Conservation (phyloP, 1,140 invertebrate genomes). For the Vollenhovia emeryi region DNA sequence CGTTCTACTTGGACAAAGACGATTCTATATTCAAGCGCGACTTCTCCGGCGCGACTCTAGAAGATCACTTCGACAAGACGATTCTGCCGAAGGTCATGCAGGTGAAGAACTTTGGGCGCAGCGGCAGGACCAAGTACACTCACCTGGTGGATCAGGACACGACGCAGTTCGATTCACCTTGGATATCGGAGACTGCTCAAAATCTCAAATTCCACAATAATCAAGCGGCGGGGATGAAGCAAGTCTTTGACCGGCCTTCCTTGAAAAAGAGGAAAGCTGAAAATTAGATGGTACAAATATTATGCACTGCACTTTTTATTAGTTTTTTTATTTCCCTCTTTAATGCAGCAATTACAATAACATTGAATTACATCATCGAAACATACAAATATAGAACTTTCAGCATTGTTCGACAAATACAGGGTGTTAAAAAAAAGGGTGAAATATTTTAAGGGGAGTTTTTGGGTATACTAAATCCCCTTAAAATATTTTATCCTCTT, state of each 20-base stretch:
- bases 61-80: conserved; percentile 99
- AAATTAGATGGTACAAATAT: conserved; percentile 65
- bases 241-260: conserved; percentile 95
- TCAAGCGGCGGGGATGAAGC: conserved; percentile 98
- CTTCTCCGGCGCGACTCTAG: conserved; percentile 98
- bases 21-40: conserved; percentile 97
- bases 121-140: conserved; percentile 99
- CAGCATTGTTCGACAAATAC: not conserved
- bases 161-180: conserved; percentile 98
- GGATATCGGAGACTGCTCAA: conserved; percentile 95
- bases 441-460: no score
- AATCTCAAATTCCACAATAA: conserved; percentile 96
- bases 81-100: conserved; percentile 99
- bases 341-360: conserved; percentile 5
- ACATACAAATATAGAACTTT: not conserved
- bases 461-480: no score
- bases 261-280: conserved; percentile 88
- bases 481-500: no score
- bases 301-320: not conserved
- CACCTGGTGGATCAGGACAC: conserved; percentile 99
- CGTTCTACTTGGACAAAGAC: conserved; percentile 98
- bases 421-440: no score
- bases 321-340: not conserved
- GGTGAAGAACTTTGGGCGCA: conserved; percentile 99
- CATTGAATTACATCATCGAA: not conserved